These are phyloP conservation scores for Columba livia DNA, from an alignment of 2,113 vertebrate genomes.

Conservation along the genomic window DNA sequence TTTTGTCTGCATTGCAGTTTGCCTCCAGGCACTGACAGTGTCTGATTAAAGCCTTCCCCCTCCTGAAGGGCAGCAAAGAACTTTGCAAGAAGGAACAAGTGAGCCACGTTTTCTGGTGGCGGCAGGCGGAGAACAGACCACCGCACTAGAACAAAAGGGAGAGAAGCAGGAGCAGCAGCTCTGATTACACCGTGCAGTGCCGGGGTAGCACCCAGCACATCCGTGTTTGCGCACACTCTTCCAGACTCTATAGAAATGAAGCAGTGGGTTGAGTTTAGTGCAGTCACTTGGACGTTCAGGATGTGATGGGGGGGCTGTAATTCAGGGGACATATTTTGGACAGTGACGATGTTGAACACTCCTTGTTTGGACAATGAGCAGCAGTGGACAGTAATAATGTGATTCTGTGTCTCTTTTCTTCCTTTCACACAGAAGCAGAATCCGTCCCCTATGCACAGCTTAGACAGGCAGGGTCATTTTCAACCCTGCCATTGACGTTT, in stretches of 20 bases:
- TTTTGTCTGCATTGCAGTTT: background rate
- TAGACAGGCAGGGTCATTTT: background rate
- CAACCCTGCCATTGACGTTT: background rate
- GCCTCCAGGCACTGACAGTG: background rate
- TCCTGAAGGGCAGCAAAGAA: slow-evolving; percentile 18
- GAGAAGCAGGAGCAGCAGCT: background rate
- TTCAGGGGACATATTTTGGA: background rate
- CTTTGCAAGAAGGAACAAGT: slow-evolving; percentile 53
- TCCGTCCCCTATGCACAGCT: background rate
- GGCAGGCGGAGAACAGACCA: slow-evolving; percentile 34
- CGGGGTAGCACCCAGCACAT: background rate
- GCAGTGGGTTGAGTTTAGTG: background rate
- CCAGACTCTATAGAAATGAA: background rate
- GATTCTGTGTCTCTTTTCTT: background rate
- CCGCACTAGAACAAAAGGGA: slow-evolving; percentile 42
- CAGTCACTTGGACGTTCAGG: background rate
- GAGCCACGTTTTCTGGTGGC: background rate
- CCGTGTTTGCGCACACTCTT: background rate
- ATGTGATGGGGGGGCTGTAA: background rate
- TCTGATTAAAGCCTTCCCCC: background rate
- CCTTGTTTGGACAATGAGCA: background rate
- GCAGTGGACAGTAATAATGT: fast-evolving
- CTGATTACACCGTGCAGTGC: background rate
- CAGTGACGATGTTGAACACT: background rate
- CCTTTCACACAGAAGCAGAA: background rate